A percentile compares a stretch with the other conserved stretches of the same genome.
Evolutionary conservation across 2,113 vertebrate genomes (phyloP).

Genomic region (Ptilonorhynchus violaceus): DNA sequence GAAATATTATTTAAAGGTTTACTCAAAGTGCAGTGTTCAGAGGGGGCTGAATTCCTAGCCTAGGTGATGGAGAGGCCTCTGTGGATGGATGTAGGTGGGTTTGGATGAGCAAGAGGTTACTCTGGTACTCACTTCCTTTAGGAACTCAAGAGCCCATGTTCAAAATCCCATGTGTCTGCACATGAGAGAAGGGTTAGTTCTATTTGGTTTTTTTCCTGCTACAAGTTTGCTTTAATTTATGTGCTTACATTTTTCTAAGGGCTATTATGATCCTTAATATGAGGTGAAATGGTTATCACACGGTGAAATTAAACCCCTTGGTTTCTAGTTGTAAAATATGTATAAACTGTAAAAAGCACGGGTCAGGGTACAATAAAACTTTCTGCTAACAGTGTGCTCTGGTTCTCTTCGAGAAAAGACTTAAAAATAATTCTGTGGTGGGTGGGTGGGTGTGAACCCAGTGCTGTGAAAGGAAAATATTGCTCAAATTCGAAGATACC

Average conservation of each 20-base stretch:
- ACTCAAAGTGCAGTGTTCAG: not conserved
- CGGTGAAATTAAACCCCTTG: not conserved
- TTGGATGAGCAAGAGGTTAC: not conserved
- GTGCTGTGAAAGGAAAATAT: not conserved
- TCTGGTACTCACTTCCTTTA: not conserved
- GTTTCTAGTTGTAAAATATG: constrained; percentile 56
- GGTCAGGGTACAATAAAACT: constrained; percentile 64
- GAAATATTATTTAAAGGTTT: not conserved
- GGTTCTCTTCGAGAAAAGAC: not conserved
- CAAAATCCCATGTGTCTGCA: not conserved
- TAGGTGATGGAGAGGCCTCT: not conserved
- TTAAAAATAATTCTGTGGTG: not conserved
- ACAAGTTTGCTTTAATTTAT: not conserved
- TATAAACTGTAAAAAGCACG: constrained; percentile 55
- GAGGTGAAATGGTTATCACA: not conserved
- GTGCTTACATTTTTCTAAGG: constrained; percentile 46
- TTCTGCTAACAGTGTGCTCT: constrained; percentile 26
- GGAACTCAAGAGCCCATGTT: not conserved
- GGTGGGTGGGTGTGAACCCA: rapidly evolving
- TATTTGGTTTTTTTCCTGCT: not conserved
- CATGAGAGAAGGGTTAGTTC: not conserved
- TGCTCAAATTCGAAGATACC: no score
- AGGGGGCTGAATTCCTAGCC: not conserved
- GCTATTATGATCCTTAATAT: constrained; percentile 14
- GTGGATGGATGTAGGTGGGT: rapidly evolving